Evolutionary conservation across 23 tunicate species (phyloP), one percentile per base, ranked within the genome.

Genomic region (Ciona savignyi): DNA sequence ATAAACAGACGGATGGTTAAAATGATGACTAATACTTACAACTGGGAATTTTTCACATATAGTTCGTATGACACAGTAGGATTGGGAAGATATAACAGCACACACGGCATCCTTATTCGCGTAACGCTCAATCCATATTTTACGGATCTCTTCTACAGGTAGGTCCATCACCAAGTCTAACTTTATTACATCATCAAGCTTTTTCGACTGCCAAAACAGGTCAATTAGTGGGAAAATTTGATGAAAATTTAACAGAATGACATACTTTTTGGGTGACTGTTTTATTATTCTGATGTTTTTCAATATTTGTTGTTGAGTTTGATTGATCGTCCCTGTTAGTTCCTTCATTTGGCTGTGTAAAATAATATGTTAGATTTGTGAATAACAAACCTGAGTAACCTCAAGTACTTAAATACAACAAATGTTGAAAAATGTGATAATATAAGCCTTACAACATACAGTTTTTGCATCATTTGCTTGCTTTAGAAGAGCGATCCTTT

Each of bases 81-180:
- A 25, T 21, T 78, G 75, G 20, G 76, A 65, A 29, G 85, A 78
- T 2, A 90, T 90, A 21, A 84, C 86, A 6, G 97, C 97, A 79
- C 81, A 78, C 1, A 90, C 86, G 0, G 97, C 97, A 71, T 90
- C 97, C 73, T 78, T 83, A 2, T 74, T 35, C 1, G 83, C 62
- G 71, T 90, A 90, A 67, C 84, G 71, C 29, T 70, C 74, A 30
- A 85, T 75, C 97, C 97, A 90, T 24, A 90, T 78, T 1, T 67
- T 71, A 31, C 65, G 65, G 4, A 90, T 84, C 23, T 90, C 90
- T 3, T 67, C 80, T 30, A 82, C 62, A 0, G 81, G 29, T 30
- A 85, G 33, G 29, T 30, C n/a, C 51, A 65, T 65, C 25, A 90
- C 28, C 32, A 77, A 35, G 33, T 83, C 90, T 1, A 90, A 56